Base-by-base conservation (phyloP, 37 sponge, comb jelly and placozoan species). In the Mnemiopsis leidyi region DNA sequence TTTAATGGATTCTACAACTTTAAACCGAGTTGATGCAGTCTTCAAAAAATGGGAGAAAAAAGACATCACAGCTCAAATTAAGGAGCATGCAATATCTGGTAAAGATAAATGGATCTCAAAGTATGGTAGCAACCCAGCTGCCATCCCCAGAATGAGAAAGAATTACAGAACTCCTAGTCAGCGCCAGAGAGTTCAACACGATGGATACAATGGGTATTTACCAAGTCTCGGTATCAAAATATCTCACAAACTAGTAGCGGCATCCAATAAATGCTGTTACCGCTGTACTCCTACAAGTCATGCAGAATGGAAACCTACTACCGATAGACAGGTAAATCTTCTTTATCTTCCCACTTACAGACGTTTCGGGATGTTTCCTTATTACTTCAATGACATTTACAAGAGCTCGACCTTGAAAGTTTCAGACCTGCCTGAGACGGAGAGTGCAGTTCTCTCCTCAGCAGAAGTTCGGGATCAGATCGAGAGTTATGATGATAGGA, bases 11-110 rank as follows among this genome's bases (percentile, higher is more conserved):
- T 33, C 33, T 77, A 32, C 1, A 77, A 77, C 79, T 9, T 34
- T 20, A 21, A 36, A 77, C 16, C 26, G 32, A 32, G 36, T 77
- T 28, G 79, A 77, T 77, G 79, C 79, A 32, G 79, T 77, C 20
- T 77, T 77, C 79, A 77, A 77, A 18, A 77, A 77, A 32, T 77
- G 79, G 79, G 79, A 77, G 35, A 77, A 77, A 36, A 77, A 77
- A 77, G 33, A 18, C 7, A 31, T 20, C 9, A 3, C 79, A 32
- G 79, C 79, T 32, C 79, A 77, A 32, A 32, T 32, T 32, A 77
- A 32, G 33, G 79, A 77, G 33, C 0, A 20, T 18, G 79, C 32
- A 16, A 32, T 77, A 1, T 31, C 79, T 34, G 79, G 79, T 3
- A 77, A 77, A 34, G 79, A 77, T 0, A 77, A 77, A 32, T 77